Base-by-base conservation (phyloP, 2,888 invertebrate genomes). In the Caenorhabditis wallacei region DNA sequence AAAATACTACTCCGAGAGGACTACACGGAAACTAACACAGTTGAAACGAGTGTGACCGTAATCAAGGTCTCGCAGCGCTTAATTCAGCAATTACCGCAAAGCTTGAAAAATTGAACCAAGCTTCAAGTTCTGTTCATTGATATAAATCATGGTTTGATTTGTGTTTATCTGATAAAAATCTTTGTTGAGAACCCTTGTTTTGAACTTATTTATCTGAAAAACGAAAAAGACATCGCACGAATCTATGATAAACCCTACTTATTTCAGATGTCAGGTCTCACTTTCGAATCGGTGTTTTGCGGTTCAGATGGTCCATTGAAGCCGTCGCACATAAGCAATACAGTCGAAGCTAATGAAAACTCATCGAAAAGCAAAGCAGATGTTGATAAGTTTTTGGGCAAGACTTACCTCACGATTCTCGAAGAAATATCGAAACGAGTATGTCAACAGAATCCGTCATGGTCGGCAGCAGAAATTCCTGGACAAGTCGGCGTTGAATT, bases 321-420 rank as follows among this genome's bases (percentile, higher is more conserved):
- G n/a, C 69, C 69, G 3, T 43, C 63, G 13, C 35, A 18, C 16
- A 20, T 48, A 5, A 13, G 3, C 13, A 5, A 2, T 18, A 18
- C 46, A 18, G 4, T n/a, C 26, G 30, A 48, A 59, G n/a, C 61
- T 4, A 63, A n/a, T 43, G 35, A 13, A 30, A 66, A 70, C 13
- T 3, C 53, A 5, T 18, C 37, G 7, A 74, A 68, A 35, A 30
- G 11, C 30, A 56, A 66, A 59, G 46, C 57, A 11, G 68, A 76
- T 18, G 5, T 76, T 4, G 69, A 66, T 8, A 26, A 0, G 0
- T 76, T 76, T 48, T 35, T 76, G 37, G 68, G 80, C 80, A 86
- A 85, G 66, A 85, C 82, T 8, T 82, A 85, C 16, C 66, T 84
- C 13, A 64, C 51, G 61, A n/a, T 85, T 46, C 66, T 87, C 2